These are phyloP conservation scores for Calosoma granatense DNA, from an alignment of 1,140 invertebrate species.

Conservation along the genomic window DNA sequence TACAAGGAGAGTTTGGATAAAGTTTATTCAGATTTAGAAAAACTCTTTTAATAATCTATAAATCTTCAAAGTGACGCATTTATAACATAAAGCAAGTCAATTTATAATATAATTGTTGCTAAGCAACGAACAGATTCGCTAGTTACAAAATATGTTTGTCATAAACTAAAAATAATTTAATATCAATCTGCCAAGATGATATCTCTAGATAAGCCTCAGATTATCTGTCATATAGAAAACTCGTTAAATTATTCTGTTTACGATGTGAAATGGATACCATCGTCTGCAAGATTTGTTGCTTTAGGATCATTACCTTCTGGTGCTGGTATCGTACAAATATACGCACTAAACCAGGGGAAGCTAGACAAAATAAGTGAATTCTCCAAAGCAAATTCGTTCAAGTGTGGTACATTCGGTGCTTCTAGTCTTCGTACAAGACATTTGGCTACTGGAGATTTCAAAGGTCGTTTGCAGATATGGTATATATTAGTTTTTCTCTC, in stretches of 20 bases:
- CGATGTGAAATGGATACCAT: slow-evolving; percentile 91
- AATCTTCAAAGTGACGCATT: no score
- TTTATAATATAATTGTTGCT: no score
- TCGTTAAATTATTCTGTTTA: slow-evolving; percentile 77
- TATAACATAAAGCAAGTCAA: no score
- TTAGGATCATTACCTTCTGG: slow-evolving; percentile 77
- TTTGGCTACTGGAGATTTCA: slow-evolving; percentile 86
- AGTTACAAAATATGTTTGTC: no score
- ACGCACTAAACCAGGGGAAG: slow-evolving; percentile 65
- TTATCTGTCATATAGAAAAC: slow-evolving; percentile 81
- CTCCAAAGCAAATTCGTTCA: slow-evolving; percentile 72
- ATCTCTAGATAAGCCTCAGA: slow-evolving; percentile 70
- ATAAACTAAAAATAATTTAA: no score
- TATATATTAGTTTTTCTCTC: slow-evolving; percentile 34
- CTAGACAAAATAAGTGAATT: slow-evolving; percentile 61
- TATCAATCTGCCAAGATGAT: slow-evolving; percentile 27
- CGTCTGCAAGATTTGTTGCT: slow-evolving; percentile 81
- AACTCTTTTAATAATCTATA: background rate
- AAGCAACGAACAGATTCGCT: no score
- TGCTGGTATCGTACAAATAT: slow-evolving; percentile 79
- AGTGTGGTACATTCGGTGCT: slow-evolving; percentile 88
- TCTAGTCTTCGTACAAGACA: slow-evolving; percentile 65
- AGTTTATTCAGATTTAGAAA: background rate
- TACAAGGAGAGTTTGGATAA: no score
- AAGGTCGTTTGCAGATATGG: slow-evolving; percentile 78